Evolutionary conservation across 23 tunicate species (phyloP), one percentile per base, ranked within the genome.

Genomic region (Aplidium turbinatum): DNA sequence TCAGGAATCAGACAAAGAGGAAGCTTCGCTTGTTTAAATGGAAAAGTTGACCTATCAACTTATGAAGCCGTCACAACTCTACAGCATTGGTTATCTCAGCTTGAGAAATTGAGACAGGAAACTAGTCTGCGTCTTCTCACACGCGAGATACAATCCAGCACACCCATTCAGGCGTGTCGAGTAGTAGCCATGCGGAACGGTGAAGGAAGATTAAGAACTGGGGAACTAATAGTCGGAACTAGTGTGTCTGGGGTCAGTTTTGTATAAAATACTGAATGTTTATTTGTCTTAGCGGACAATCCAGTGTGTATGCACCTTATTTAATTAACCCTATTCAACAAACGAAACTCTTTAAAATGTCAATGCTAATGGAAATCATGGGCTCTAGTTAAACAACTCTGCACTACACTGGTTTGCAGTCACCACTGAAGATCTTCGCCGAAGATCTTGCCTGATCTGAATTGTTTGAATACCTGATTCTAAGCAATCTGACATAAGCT

Each of bases 131-230:
- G 80, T 47, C 35, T 75, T 31, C 63, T 88, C 73, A 81, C 76
- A 64, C 94, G 82, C 58, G 94, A 74, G 67, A 64, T 87, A 46
- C 79, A 73, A 24, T 54, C 75, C 7, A 47, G 25, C 28, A 70
- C 69, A 34, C 70, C 76, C 78, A 87, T 60, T 67, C 96, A 88
- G 82, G 87, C 96, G 26, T 88, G 96, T 70, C 64, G 96, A 38
- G 63, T 88, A 33, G 24, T 82, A 30, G 82, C 80, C 47, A 76
- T 71, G 64, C 78, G 78, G 30, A 88, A 88, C 72, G 96, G 96
- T 21, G 82, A 75, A 19, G 87, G 87, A 9, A 58, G 80, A 38
- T 47, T 67, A 9, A 39, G 66, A 2, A 25, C 71, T 1, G 72
- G 83, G 31, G 87, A 88, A 36, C 68, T 88, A 31, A 76, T 88